Evolutionary conservation across 2,888 invertebrate species (phyloP), one percentile per base, ranked within the genome.

Genomic region (Drosophila mimica): DNA sequence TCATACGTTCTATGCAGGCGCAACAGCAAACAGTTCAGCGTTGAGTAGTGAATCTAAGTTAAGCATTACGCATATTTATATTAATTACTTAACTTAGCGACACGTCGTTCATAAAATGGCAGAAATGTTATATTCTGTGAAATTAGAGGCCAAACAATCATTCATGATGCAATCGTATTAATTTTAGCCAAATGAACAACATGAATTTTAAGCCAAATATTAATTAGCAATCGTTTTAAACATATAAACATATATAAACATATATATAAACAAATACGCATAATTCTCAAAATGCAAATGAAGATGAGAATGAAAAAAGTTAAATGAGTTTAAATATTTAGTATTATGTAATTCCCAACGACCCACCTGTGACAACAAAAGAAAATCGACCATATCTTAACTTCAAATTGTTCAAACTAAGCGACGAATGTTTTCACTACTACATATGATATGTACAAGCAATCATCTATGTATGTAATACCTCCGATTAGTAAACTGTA

Each of bases 401-500:
- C 64, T 73, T 86, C 70, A 72, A 77, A 60, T 65, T 70, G 56
- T 74, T 60, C 56, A 57, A 82, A 74, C 64, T 60, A 72, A 73
- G 46, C 43, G 64, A 61, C 62, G 72, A 74, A 65, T 46, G 40
- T 38, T 62, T 48, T 56, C 56, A 82, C 58, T 57, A 63, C 58
- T 63, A 30, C 56, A 40, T n/a, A 51, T 13, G 30, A 62, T 51
- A 74, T 53, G 66, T 72, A 66, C 58, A 80, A 83, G 73, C 81
- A 86, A 86, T 88, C 79, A 84, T 74, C 66, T 79, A 69, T 76
- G 72, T 79, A 70, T 76, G 72, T 77, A 77, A 91, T 88, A 91
- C 88, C 88, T 88, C 88, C 88, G 91, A 88, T 65, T 89, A 88
- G 88, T 72, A 75, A 74, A 79, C 79, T 88, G 91, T 90, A 87